These are phyloP conservation scores for Molossus alvarezi DNA, from an alignment of 2,797 vertebrate genomes.

Conservation along the genomic window DNA sequence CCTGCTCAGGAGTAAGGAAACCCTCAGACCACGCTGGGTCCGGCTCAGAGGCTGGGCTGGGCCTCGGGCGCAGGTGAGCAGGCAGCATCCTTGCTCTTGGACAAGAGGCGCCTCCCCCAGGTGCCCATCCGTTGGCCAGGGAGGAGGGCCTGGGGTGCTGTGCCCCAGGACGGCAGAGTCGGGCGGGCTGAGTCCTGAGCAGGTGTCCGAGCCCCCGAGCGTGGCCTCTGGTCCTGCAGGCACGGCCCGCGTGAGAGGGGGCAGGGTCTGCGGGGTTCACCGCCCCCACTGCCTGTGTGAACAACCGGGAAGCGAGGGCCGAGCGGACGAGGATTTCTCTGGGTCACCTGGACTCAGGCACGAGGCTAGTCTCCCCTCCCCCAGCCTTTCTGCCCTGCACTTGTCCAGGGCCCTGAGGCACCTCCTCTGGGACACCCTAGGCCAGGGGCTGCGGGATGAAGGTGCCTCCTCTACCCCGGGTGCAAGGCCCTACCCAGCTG, in stretches of 20 bases:
- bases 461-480: neutral
- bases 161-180: fast-evolving
- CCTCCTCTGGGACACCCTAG: neutral
- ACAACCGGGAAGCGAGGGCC: neutral
- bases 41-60: neutral
- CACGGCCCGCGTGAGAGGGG: neutral
- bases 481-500: too few relatives aligned
- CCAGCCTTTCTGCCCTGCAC: fast-evolving
- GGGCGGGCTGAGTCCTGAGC: fast-evolving
- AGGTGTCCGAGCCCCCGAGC: fast-evolving
- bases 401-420: fast-evolving
- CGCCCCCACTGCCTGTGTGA: too few relatives aligned
- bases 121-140: neutral
- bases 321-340: fast-evolving
- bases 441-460: fast-evolving
- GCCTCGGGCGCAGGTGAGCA: neutral
- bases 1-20: neutral
- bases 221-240: fast-evolving
- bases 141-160: fast-evolving
- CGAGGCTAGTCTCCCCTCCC: too few relatives aligned
- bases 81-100: fast-evolving
- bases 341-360: neutral
- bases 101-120: neutral
- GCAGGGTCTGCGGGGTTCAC: fast-evolving
- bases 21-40: neutral